phyloP scores from a whole-genome alignment of 2,888 invertebrate genomes.

The Entomobrya proxima region DNA sequence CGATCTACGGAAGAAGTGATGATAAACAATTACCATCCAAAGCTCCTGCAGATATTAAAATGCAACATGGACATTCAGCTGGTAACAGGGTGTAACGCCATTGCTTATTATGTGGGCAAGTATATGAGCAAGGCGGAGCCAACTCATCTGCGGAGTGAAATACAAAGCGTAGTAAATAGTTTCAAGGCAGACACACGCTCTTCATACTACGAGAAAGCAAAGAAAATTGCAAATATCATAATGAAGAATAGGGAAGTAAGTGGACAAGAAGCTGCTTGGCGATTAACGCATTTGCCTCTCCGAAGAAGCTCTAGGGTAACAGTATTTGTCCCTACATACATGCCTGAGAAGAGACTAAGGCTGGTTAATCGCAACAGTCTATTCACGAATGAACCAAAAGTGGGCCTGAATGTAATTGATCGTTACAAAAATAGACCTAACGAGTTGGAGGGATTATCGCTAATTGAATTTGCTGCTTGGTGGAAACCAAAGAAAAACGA shows the following conservation, averaged over 20 bases:
- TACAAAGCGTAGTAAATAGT: not conserved
- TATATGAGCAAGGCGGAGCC: constrained; percentile 58
- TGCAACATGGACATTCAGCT: constrained; percentile 61
- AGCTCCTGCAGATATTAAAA: constrained; percentile 30
- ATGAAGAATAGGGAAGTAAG: constrained; percentile 38
- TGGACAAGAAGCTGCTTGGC: constrained; percentile 45
- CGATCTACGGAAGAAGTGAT: constrained; percentile 26
- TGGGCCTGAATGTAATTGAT: constrained; percentile 48
- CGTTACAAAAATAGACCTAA: constrained; percentile 19
- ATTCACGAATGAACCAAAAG: not conserved
- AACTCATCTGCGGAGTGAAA: not conserved
- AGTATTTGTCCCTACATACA: constrained; percentile 32
- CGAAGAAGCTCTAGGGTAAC: not conserved
- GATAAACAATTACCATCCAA: too few species aligned
- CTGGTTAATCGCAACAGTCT: constrained; percentile 20
- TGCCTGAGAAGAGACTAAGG: not conserved
- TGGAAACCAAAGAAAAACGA: not conserved
- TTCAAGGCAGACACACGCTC: not conserved
- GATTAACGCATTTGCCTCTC: constrained; percentile 20
- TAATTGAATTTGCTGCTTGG: constrained; percentile 45
- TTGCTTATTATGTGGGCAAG: constrained; percentile 60
- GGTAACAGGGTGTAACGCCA: constrained; percentile 27
- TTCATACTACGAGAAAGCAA: not conserved
- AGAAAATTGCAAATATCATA: not conserved
- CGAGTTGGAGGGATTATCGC: not conserved